Conservation (phyloP, 2,888 invertebrate genomes). For the Belgica antarctica region DNA sequence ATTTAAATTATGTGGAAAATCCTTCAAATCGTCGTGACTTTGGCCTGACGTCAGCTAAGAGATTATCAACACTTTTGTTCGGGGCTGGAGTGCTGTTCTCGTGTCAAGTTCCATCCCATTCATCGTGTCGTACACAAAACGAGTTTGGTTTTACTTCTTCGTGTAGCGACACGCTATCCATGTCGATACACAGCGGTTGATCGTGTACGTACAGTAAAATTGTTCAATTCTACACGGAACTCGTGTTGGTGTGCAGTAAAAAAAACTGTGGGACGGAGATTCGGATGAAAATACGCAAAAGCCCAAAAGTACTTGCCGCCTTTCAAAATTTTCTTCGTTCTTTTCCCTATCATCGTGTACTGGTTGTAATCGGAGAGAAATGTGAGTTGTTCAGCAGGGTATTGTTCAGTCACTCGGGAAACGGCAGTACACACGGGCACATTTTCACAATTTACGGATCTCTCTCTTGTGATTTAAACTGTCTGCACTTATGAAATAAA, state of each 20-base stretch:
- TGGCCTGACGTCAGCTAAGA: background rate
- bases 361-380: constrained; percentile 29
- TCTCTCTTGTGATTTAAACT: constrained; percentile 40
- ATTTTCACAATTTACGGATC: constrained; percentile 22
- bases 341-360: constrained; percentile 10
- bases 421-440: background rate
- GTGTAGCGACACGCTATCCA: too few relatives aligned
- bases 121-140: background rate
- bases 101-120: background rate
- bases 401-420: constrained; percentile 57
- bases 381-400: constrained; percentile 54
- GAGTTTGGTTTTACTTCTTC: background rate
- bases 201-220: background rate
- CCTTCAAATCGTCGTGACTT: background rate
- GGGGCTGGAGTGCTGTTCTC: too few relatives aligned
- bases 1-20: background rate
- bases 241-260: too few relatives aligned
- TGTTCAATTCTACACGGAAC: too few relatives aligned
- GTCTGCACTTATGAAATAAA: constrained; percentile 4
- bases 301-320: constrained; percentile 4
- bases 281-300: background rate
- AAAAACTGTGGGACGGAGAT: constrained; percentile 11
- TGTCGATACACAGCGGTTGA: background rate
- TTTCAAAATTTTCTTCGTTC: background rate
- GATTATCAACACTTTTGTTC: too few relatives aligned